Evolutionary conservation across 2,113 vertebrate species (phyloP), one percentile per base, ranked within the genome.

Genomic region (Labeo catla): DNA sequence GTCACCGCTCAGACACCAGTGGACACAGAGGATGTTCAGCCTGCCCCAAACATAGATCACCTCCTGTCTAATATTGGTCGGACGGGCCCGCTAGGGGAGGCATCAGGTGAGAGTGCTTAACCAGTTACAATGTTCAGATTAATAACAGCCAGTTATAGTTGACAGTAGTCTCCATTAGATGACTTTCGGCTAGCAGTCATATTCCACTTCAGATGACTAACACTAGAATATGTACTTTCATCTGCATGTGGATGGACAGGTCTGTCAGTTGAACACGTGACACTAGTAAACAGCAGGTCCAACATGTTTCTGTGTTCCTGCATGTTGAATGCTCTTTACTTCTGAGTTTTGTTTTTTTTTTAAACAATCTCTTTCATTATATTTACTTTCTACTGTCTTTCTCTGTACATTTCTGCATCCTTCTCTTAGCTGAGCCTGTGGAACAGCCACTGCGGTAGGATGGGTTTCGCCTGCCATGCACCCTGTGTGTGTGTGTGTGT

Each of bases 361-460:
- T 43, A 43, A 86, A 52, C 80, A 23, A 86, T 57, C 85, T 92
- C 90, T 91, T 89, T 85, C 86, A 89, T 76, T 90, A 91, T 92
- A 92, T 91, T 93, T 91, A 91, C 92, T 94, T 95, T 93, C 94
- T 93, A 91, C 92, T 94, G 90, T 94, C 89, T 93, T 90, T 96
- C 92, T 96, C 93, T 97, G 91, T 95, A 88, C 92, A 86, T 96
- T 93, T 94, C 92, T 95, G 89, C 94, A 90, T 92, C 91, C 87
- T 91, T 95, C 92, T 95, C 94, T 95, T 95, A 95, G 97, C 96
- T 96, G 97, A 98, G 92, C 96, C 96, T 94, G 94, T 97, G 96
- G 97, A 98, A 95, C 97, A 97, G 94, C 96, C 97, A 94, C 96
- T 96, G 95, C 96, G 97, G 97, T 99, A 99, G 96, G 96, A 97